A percentile compares a stretch with the other conserved stretches of the same genome.
phyloP scores from a whole-genome alignment of 2,888 invertebrate species.

The Dynastes hyllus region DNA sequence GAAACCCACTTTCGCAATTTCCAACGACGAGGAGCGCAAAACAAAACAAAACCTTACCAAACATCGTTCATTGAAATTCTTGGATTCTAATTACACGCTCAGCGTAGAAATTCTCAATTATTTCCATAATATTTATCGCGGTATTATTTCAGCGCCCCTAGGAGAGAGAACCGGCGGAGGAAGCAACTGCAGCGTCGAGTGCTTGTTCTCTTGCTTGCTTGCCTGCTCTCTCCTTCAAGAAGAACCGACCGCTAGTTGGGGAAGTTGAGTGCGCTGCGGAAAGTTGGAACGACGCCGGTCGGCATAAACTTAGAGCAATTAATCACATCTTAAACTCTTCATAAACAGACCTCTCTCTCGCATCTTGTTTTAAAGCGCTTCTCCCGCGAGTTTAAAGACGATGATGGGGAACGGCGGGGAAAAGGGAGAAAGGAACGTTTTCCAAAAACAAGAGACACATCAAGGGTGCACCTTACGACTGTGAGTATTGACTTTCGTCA shows the following conservation, averaged over 20 bases:
- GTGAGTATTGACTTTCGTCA: slow-evolving; percentile 41
- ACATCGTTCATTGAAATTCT: slow-evolving; percentile 26
- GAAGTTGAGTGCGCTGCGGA: slow-evolving; percentile 23
- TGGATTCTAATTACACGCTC: slow-evolving; percentile 28
- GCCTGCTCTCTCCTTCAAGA: not conserved
- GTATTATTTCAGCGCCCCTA: slow-evolving; percentile 28
- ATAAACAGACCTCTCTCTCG: slow-evolving; percentile 41
- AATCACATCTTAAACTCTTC: slow-evolving; percentile 47
- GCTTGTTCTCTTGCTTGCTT: no score
- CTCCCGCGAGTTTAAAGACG: not conserved
- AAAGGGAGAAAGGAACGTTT: slow-evolving; percentile 4
- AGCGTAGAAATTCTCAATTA: slow-evolving; percentile 26
- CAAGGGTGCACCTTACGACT: slow-evolving; percentile 15
- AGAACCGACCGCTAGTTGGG: slow-evolving; percentile 10
- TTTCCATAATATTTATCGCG: slow-evolving; percentile 40
- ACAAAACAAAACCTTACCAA: slow-evolving; percentile 19
- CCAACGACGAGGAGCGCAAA: not conserved
- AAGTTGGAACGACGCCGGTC: slow-evolving; percentile 24
- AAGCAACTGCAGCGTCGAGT: not conserved
- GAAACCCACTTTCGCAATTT: slow-evolving; percentile 17
- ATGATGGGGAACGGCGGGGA: not conserved
- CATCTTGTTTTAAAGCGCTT: not conserved
- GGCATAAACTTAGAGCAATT: slow-evolving; percentile 39
- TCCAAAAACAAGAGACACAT: slow-evolving; percentile 38
- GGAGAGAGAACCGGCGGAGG: not conserved